These are phyloP conservation scores for Xiphophorus birchmanni DNA, from an alignment of 2,797 vertebrate genomes.

Conservation along the genomic window DNA sequence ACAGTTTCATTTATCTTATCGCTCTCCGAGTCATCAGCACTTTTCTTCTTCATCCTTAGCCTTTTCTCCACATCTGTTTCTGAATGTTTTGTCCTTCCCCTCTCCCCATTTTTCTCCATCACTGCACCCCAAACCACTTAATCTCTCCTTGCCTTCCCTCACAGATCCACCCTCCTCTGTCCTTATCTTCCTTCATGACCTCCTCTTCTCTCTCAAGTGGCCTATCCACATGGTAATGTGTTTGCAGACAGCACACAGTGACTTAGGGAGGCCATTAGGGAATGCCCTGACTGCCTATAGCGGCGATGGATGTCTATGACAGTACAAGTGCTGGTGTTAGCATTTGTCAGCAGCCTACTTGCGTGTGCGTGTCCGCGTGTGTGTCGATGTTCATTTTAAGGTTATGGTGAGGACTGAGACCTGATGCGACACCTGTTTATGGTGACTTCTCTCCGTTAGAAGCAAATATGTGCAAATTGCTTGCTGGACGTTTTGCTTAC, in stretches of 20 bases:
- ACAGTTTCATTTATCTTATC: slow-evolving; percentile 47
- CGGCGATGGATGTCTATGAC: slow-evolving; percentile 42
- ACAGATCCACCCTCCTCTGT: slow-evolving; percentile 42
- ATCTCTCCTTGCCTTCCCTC: slow-evolving; percentile 30
- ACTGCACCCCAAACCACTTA: slow-evolving; percentile 11
- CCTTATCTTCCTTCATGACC: slow-evolving; percentile 54
- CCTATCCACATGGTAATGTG: slow-evolving; percentile 64
- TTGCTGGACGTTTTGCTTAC: not conserved
- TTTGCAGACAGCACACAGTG: slow-evolving; percentile 53
- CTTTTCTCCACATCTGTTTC: slow-evolving; percentile 29
- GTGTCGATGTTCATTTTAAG: not conserved
- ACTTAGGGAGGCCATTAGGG: slow-evolving; percentile 62
- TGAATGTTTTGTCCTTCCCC: slow-evolving; percentile 32
- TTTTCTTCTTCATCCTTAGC: slow-evolving; percentile 25
- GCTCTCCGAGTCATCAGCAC: slow-evolving; percentile 14
- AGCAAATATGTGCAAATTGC: slow-evolving; percentile 2
- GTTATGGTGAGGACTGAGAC: not conserved
- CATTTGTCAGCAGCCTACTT: slow-evolving; percentile 34
- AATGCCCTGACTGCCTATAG: slow-evolving; percentile 46
- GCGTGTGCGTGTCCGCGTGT: not conserved
- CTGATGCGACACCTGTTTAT: not conserved
- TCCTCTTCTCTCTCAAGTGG: slow-evolving; percentile 31
- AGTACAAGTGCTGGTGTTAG: slow-evolving; percentile 43
- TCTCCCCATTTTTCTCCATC: slow-evolving; percentile 41
- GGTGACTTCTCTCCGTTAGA: not conserved